Evolutionary conservation across 64 coral and sea anemone genomes (phyloP).

Genomic region (Catalaphyllia jardinei): DNA sequence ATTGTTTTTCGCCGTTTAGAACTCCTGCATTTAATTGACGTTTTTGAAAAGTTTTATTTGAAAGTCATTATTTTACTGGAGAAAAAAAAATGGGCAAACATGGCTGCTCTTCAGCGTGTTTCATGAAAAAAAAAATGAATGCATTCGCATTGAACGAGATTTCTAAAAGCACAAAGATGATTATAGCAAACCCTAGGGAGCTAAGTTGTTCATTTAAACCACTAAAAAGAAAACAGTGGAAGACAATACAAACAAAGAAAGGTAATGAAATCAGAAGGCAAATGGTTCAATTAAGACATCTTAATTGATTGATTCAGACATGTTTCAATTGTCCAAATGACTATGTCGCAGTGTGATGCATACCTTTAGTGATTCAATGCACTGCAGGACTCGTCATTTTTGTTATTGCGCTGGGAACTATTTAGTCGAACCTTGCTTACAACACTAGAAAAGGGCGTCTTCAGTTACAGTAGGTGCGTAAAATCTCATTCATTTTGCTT

Average conservation of each 20-base stretch:
- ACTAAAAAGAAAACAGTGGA: background rate
- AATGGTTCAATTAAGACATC: background rate
- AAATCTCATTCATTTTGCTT: background rate
- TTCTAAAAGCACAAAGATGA: background rate
- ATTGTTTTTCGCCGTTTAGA: too few species aligned
- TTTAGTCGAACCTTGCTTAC: background rate
- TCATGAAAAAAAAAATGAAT: background rate
- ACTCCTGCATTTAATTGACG: too few species aligned
- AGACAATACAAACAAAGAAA: background rate
- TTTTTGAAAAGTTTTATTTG: too few species aligned
- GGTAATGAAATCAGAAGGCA: background rate
- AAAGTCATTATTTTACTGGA: too few species aligned
- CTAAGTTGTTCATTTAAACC: conserved; percentile 15
- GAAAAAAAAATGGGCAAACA: background rate
- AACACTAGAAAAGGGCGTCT: background rate
- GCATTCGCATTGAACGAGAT: background rate
- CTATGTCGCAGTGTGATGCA: background rate
- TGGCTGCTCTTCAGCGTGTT: background rate
- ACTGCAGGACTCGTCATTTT: background rate
- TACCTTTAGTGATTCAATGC: background rate
- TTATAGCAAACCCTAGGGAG: background rate
- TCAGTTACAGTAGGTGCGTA: background rate
- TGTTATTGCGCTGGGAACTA: background rate
- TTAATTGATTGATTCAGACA: background rate
- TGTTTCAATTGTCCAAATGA: background rate